phyloP scores from a whole-genome alignment of 2,797 vertebrate species.

The Poecilia wingei region DNA sequence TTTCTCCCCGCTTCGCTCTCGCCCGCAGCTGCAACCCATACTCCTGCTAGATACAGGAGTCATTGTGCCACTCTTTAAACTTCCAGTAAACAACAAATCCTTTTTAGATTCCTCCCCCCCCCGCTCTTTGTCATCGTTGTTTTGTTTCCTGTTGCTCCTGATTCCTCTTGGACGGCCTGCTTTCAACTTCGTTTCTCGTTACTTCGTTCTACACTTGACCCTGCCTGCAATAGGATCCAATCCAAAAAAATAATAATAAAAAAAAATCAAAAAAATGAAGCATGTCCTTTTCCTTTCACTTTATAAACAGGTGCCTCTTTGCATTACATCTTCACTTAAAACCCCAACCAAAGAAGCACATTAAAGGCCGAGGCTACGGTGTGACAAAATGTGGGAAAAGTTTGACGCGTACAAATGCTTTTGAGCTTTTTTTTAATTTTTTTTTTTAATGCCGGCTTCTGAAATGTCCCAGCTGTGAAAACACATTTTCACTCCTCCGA shows the following conservation, averaged over 20 bases:
- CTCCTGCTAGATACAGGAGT: neutral
- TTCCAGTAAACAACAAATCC: neutral
- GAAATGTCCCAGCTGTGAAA: conserved; percentile 44
- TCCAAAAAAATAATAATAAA: neutral
- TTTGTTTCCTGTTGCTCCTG: neutral
- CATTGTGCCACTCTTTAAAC: neutral
- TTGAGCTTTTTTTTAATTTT: neutral
- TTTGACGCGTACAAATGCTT: neutral
- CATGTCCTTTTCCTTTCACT: neutral
- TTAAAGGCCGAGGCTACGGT: neutral
- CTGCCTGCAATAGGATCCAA: neutral
- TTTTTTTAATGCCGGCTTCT: neutral
- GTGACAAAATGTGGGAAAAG: conserved; percentile 1
- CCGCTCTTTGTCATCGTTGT: neutral
- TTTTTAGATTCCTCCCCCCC: neutral
- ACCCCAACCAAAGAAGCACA: neutral
- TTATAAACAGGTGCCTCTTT: neutral
- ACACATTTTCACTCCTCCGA: conserved; percentile 17
- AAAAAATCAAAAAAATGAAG: neutral
- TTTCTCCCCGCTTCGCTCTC: neutral
- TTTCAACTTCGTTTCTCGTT: neutral
- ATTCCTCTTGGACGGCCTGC: neutral
- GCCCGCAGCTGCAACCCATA: neutral
- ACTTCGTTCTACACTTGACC: neutral
- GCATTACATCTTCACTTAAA: neutral